Conservation (phyloP, 2,888 invertebrate genomes). For the Hypomecis punctinalis region DNA sequence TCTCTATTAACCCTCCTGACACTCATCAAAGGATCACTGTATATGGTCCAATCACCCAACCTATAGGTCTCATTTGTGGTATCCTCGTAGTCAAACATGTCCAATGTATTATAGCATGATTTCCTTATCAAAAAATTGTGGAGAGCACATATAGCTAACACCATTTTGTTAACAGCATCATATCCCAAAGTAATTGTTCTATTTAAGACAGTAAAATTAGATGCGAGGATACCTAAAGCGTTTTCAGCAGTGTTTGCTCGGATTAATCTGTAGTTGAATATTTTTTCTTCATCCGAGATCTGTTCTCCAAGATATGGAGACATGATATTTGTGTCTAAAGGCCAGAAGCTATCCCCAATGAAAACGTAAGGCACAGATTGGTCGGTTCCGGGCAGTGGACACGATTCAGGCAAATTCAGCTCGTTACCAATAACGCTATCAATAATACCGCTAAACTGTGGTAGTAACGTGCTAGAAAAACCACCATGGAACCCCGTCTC, state of each 20-base stretch:
- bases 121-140: background rate
- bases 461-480: background rate
- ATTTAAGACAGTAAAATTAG: background rate
- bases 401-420: background rate
- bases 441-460: background rate
- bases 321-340: background rate
- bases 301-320: background rate
- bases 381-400: background rate
- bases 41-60: background rate
- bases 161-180: background rate
- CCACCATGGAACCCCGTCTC: background rate
- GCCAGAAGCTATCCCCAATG: background rate
- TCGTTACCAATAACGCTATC: background rate
- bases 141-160: background rate
- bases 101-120: background rate
- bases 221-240: background rate
- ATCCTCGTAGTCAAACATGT: background rate
- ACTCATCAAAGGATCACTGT: background rate
- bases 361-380: background rate
- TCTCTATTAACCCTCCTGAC: background rate
- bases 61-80: background rate
- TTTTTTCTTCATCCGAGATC: background rate
- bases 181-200: background rate
- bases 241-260: background rate
- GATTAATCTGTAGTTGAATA: background rate